Percentiles rank a stretch among this genome's conserved stretches.
Evolutionary conservation across 2,888 invertebrate genomes (phyloP).

Genomic region (Cryptocephalus primarius): DNA sequence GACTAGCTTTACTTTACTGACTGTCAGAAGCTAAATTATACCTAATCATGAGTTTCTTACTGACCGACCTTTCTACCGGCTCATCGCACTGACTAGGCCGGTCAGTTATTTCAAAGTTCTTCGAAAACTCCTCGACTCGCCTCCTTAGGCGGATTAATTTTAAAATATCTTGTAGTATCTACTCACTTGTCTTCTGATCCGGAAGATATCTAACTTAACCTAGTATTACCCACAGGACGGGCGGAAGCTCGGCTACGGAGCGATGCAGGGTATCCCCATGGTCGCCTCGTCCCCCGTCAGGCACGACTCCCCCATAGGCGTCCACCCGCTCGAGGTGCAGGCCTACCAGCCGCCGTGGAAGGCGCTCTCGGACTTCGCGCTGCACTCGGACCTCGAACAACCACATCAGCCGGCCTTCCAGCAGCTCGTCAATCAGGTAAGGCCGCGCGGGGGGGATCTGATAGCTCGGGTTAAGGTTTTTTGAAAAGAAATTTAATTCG

Average conservation of each 20-base stretch:
- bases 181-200: too few species aligned
- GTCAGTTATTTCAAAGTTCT: too few species aligned
- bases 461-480: too few species aligned
- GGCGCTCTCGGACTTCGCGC: conserved; percentile 88
- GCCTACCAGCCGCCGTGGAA: conserved; percentile 98
- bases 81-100: too few species aligned
- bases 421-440: conserved; percentile 90
- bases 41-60: too few species aligned
- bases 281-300: conserved; percentile 90
- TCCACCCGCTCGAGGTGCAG: conserved; percentile 79
- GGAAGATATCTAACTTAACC: conserved; percentile 32
- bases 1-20: too few species aligned
- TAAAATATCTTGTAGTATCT: neutral
- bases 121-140: too few species aligned
- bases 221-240: conserved; percentile 70
- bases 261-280: conserved; percentile 96
- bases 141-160: too few species aligned
- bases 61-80: too few species aligned
- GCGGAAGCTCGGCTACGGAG: conserved; percentile 84
- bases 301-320: conserved; percentile 77
- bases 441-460: neutral
- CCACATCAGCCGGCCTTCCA: conserved; percentile 90
- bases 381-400: conserved; percentile 85
- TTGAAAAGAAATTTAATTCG: too few species aligned
- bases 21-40: too few species aligned